Evolutionary conservation across 2,888 invertebrate species (phyloP).

Genomic region (Platypus cylindrus): DNA sequence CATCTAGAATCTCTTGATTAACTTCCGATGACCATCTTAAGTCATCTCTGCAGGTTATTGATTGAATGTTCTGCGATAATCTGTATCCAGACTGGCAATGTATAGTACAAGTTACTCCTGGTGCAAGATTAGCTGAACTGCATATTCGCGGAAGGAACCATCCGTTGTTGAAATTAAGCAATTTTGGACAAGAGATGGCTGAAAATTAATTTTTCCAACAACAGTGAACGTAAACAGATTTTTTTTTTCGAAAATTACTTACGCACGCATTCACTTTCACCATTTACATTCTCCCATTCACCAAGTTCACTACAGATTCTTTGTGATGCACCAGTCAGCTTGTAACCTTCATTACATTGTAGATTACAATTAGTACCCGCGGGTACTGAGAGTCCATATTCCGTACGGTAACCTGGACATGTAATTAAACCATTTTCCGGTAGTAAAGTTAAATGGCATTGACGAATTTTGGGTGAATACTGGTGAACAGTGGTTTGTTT

Average conservation of each 20-base stretch:
- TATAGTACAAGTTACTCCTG: constrained; percentile 38
- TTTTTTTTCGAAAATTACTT: too few species aligned
- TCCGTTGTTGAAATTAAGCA: constrained; percentile 38
- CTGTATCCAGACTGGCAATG: constrained; percentile 39
- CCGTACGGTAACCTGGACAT: constrained; percentile 20
- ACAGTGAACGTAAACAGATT: too few species aligned
- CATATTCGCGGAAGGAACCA: constrained; percentile 41
- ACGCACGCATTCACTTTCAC: constrained; percentile 41
- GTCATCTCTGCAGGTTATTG: constrained; percentile 23
- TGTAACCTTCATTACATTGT: constrained; percentile 41
- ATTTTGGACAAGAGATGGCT: constrained; percentile 32
- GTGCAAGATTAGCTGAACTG: constrained; percentile 33
- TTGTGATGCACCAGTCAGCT: constrained; percentile 39
- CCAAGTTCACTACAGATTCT: constrained; percentile 40
- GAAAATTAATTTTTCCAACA: too few species aligned
- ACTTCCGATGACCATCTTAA: constrained; percentile 25
- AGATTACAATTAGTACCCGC: constrained; percentile 37
- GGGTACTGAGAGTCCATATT: constrained; percentile 20
- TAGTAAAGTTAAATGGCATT: constrained; percentile 23
- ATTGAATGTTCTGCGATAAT: constrained; percentile 21
- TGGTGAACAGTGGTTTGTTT: constrained; percentile 14
- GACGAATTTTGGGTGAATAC: too few species aligned
- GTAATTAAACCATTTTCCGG: constrained; percentile 25
- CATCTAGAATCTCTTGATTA: constrained; percentile 15
- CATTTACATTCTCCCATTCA: constrained; percentile 38